Percentiles rank a stretch among this genome's conserved stretches.
Evolutionary conservation across 2,113 vertebrate genomes (phyloP).

Genomic region (Gambusia affinis): DNA sequence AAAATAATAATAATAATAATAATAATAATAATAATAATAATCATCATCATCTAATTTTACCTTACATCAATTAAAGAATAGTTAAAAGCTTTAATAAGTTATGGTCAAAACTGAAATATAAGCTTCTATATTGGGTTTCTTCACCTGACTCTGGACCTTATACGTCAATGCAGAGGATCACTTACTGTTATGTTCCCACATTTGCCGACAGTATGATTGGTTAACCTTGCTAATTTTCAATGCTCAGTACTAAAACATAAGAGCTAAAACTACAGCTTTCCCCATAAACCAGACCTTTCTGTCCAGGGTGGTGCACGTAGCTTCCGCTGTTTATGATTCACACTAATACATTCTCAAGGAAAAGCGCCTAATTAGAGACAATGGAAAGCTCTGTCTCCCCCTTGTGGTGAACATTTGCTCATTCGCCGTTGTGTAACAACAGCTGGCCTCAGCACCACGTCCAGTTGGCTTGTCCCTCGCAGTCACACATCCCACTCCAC

Average conservation of each 20-base stretch:
- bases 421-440: conserved; percentile 19
- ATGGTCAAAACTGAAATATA: too few species aligned
- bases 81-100: too few species aligned
- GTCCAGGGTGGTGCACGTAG: not conserved
- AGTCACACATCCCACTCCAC: conserved; percentile 36
- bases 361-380: conserved; percentile 6
- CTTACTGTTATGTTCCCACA: too few species aligned
- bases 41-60: too few species aligned
- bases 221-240: not conserved
- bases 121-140: too few species aligned
- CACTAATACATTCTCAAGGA: conserved; percentile 2
- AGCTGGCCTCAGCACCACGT: conserved; percentile 24
- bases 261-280: not conserved
- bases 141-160: too few species aligned
- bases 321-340: not conserved
- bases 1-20: too few species aligned
- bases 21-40: too few species aligned
- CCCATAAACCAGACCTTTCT: not conserved
- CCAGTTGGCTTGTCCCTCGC: conserved; percentile 37
- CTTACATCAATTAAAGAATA: too few species aligned
- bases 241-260: not conserved
- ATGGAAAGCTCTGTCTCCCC: conserved; percentile 57
- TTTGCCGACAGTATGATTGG: not conserved
- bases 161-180: too few species aligned
- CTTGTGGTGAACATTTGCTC: conserved; percentile 38